Evolutionary conservation across 2,888 invertebrate species (phyloP), one percentile per base, ranked within the genome.

Genomic region (Heliconius sara): DNA sequence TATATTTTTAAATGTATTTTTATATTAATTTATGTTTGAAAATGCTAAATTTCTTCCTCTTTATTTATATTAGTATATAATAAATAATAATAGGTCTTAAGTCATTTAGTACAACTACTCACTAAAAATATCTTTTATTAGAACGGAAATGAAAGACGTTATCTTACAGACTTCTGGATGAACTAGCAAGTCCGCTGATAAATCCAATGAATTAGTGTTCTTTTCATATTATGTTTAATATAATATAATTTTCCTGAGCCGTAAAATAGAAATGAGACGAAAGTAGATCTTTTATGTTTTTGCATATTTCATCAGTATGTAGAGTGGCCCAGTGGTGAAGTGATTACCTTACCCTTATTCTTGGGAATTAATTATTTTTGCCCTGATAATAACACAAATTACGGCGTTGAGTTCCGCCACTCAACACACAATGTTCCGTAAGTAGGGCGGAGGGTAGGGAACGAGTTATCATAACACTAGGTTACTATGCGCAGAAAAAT

Each of bases 101-200:
- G 3, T 63, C 10, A 25, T 12, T 63, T 63, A n/a, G 12, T 63
- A 63, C 25, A n/a, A n/a, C n/a, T 68, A 39, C 27, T 39, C n/a
- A 13, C 5, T 68, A 68, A 22, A 30, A 13, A 43, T 70, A 70
- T 43, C n/a, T 70, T 70, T 43, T 39, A 70, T 70, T 70, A 70
- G 68, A 70, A 68, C 39, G n/a, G 67, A 68, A 39, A 68, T n/a
- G 68, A n/a, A 43, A 43, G 13, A 70, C 70, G 70, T 43, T 70
- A 43, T 70, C 70, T 47, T 27, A 16, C n/a, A 70, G 39, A 39
- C 19, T 70, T 70, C 27, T 6, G 27, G 16, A 39, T 47, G 70
- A 43, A 70, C 39, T 43, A 39, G 43, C 47, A 70, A 43, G 16
- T 70, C 39, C 16, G 7, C 70, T 47, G 25, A 43, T 70, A 70